Evolutionary conservation across 2,797 vertebrate species (phyloP), one percentile per base, ranked within the genome.

Genomic region (Enteromius mattozi): DNA sequence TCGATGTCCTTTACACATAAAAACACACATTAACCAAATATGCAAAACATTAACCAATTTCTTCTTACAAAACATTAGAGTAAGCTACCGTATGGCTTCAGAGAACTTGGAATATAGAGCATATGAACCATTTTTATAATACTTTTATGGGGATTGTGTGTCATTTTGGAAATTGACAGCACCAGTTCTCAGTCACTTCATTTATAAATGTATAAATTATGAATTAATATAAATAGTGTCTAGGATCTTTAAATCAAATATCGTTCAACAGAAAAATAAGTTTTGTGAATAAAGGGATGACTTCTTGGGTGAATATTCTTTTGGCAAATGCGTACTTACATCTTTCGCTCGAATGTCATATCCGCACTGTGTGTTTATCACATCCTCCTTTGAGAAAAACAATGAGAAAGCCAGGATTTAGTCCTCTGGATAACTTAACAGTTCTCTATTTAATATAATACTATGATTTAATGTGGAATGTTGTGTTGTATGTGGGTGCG

Each of bases 291-390:
- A 30, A 74, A 45, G 2, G 9, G 27, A 49, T 74, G 24, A 72
- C 7, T 27, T 63, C 30, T 14, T 30, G 2, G 16, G n/a, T 30
- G 16, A 47, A 76, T 40, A 40, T 65, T 47, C 9, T 61, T 78
- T n/a, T 30, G 19, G 12, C 16, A 27, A 49, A 49, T 80, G 35
- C 40, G 6, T 84, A 92, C 97, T 98, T 94, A 99, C 98, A 85
- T 95, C 91, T 94, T 99, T 99, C 72, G 96, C 97, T 91, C 98
- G 95, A 85, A 99, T 96, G 91, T 99, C 98, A 0, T 99, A 99
- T 89, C 98, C 98, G 94, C 98, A 99, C 89, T 99, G 98, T 72
- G 98, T 99, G 92, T 99, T 99, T 92, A 99, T 99, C 89, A 99
- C 98, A 71, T 99, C 98, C 92, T 99, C 98, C 98, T 99, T 93